Conservation (phyloP, 2,797 vertebrate genomes). For the Argentina silus region DNA sequence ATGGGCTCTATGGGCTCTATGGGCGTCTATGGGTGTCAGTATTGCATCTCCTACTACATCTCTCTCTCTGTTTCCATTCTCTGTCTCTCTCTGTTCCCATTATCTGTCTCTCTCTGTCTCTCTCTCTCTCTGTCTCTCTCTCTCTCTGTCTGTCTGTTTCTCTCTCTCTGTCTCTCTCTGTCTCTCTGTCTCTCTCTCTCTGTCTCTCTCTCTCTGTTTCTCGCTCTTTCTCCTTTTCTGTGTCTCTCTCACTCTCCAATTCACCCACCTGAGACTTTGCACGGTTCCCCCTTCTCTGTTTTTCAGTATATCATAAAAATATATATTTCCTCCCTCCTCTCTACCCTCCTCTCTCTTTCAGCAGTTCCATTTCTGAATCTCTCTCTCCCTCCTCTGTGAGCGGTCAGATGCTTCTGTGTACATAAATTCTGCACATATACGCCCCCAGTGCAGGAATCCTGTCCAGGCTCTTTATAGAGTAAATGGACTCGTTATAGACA, state of each 20-base stretch:
- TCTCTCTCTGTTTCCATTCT: slow-evolving; percentile 2
- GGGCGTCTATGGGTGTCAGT: neutral
- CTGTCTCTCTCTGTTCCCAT: slow-evolving; percentile 2
- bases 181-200: slow-evolving; percentile 7
- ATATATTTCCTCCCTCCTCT: neutral
- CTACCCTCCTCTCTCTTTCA: neutral
- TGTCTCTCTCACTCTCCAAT: neutral
- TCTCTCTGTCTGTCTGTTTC: neutral
- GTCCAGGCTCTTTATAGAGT: slow-evolving; percentile 1
- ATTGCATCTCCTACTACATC: no score
- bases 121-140: neutral
- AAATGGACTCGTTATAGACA: neutral
- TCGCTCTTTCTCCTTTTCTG: neutral
- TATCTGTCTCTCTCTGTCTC: neutral
- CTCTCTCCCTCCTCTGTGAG: neutral
- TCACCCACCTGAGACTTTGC: neutral
- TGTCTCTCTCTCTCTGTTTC: neutral
- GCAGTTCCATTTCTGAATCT: no score
- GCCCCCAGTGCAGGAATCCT: neutral
- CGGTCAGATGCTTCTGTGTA: neutral
- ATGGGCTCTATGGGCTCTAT: neutral
- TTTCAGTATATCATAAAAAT: neutral
- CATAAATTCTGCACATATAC: neutral
- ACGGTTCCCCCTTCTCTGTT: neutral
- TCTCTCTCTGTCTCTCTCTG: neutral